Base-by-base conservation (phyloP, 1,140 invertebrate species). In the Nasonia vitripennis region DNA sequence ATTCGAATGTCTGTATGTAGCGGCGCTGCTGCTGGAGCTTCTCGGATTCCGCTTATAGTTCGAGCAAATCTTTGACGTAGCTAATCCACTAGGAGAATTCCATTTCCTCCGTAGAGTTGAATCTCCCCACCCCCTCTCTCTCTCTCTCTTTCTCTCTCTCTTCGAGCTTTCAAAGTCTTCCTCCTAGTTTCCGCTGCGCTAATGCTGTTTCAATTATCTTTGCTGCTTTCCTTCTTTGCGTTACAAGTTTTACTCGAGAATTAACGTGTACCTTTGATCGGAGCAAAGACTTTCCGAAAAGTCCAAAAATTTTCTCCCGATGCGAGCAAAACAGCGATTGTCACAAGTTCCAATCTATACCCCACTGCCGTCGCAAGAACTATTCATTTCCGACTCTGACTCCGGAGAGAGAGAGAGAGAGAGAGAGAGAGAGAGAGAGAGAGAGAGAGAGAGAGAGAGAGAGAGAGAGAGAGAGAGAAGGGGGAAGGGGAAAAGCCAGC, bases 61-160 rank as follows among this genome's bases (percentile, higher is more conserved):
- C 37, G 41, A 48, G 68, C 67, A 81, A 81, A 81, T 81, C 79
- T 71, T 48, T 71, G 79, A 71, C 37, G 79, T 23, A n/a, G n/a
- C 67, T 81, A 81, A 81, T 81, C 34, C 41, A 37, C 67, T 31
- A 27, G 37, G 79, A 51, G 45, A 81, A 81, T 41, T 81, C 78
- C 34, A 80, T 80, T 80, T 80, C 51, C 34, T 6, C 10, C n/a
- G 78, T 23, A 5, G 62, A 70, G 77, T 31, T 62, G 31, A 45
- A 48, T 77, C 34, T 37, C 51, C 31, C 41, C 51, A n/a, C n/a
- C n/a, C n/a, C n/a, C n/a, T n/a, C n/a, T n/a, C 41, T 41, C 34
- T 34, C 34, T 34, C 34, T 34, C 34, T 34, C 51, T 55, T 20
- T 77, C 41, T 45, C 41, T 45, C 9, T 45, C 51, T 55, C 41